Conservation (phyloP, 1,140 invertebrate genomes). For the Aphelenchoides besseyi region DNA sequence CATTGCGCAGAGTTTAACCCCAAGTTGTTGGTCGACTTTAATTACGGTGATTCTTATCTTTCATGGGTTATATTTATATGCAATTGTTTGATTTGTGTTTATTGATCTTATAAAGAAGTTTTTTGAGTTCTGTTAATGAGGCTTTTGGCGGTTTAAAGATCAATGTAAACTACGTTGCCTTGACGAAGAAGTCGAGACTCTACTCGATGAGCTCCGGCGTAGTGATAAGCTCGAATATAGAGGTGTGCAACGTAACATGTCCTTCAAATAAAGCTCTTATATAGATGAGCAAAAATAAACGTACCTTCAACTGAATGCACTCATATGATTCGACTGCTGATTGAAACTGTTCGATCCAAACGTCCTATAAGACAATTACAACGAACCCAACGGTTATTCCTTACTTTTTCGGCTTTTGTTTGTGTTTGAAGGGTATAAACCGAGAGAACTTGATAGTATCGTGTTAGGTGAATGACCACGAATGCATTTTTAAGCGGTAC, state of each 20-base stretch:
- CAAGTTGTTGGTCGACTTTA: not conserved
- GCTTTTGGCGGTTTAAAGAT: not conserved
- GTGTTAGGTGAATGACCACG: conserved; percentile 58
- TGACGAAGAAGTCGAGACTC: conserved; percentile 23
- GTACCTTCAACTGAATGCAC: conserved; percentile 55
- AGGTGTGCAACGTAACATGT: conserved; percentile 60
- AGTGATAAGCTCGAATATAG: conserved; percentile 40
- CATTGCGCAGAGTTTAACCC: not conserved
- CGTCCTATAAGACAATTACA: conserved; percentile 43
- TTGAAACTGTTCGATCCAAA: conserved; percentile 62
- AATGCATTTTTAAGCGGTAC: conserved; percentile 59
- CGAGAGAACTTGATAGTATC: conserved; percentile 60
- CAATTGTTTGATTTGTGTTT: not conserved
- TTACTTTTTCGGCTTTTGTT: conserved; percentile 29
- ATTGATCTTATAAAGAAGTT: not conserved
- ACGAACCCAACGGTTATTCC: conserved; percentile 2
- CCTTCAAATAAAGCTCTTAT: too few relatives aligned
- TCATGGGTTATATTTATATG: conserved; percentile 5
- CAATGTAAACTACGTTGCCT: conserved; percentile 34
- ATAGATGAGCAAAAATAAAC: too few relatives aligned
- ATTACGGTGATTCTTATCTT: not conserved
- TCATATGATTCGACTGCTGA: conserved; percentile 61
- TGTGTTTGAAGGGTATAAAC: conserved; percentile 54
- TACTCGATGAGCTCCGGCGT: conserved; percentile 22
- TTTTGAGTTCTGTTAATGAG: not conserved